Evolutionary conservation across 2,113 vertebrate species (phyloP), one percentile per base, ranked within the genome.

Genomic region (Saguinus midas): DNA sequence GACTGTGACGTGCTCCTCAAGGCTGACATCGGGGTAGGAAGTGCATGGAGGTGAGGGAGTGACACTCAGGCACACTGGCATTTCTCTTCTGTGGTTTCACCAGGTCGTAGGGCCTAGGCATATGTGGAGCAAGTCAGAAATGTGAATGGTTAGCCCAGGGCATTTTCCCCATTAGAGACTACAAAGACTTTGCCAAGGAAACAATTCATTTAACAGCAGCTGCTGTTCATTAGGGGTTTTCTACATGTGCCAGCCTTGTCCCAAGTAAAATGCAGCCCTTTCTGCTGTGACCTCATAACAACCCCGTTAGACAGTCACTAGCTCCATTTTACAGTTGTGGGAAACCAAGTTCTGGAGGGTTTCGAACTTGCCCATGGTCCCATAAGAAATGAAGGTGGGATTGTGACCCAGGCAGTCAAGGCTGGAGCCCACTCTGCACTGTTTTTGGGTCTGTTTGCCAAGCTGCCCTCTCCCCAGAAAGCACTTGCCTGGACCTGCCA

Each of bases 141-240:
- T 16, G 48, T 76, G 52, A 4, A n/a, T 6, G 32, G 35, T 10
- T 27, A 81, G 7, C 52, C 37, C 48, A 1, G 37, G 37, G 37
- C 16, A 14, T 35, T 78, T 29, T 2, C 61, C 68, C 43, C 0
- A 3, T 7, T 4, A 12, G n/a, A 1, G 32, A 3, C 40, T 6
- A 32, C 17, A 4, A 43, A 88, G 58, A 21, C 40, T 61, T 29
- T 55, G 18, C 21, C 37, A 17, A 21, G 72, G 43, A 83, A 52
- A 9, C 61, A 37, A 1, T 52, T 27, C 79, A 3, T 7, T 17
- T 20, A 18, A 50, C 8, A 8, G 14, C 14, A 83, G 82, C n/a
- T 57, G 3, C 73, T 2, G 0, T 16, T 32, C 7, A 9, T 12
- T 6, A 6, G 50, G 45, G 9, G n/a, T 52, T 43, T 27, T 32